Evolutionary conservation across 2,888 invertebrate genomes (phyloP), one percentile per base, ranked within the genome.

Genomic region (Xestia c-nigrum): DNA sequence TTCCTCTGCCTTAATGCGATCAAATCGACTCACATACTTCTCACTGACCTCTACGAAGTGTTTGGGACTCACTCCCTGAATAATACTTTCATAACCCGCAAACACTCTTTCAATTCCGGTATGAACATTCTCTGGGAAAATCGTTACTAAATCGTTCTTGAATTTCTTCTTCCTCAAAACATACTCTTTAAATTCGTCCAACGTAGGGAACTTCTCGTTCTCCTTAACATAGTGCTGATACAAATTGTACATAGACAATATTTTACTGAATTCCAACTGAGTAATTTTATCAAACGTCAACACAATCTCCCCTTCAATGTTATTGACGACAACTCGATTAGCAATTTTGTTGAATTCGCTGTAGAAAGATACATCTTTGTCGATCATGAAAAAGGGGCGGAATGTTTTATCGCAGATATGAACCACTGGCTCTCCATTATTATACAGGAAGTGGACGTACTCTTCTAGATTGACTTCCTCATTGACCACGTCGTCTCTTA

Each of bases 401-500:
- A n/a, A n/a, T n/a, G n/a, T n/a, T n/a, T n/a, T n/a, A n/a, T n/a
- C n/a, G n/a, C n/a, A n/a, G n/a, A n/a, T n/a, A n/a, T n/a, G n/a
- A n/a, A n/a, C n/a, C n/a, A n/a, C n/a, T n/a, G n/a, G n/a, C n/a
- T n/a, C n/a, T n/a, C n/a, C n/a, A n/a, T n/a, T n/a, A n/a, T n/a
- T n/a, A n/a, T n/a, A n/a, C n/a, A 78, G 14, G 50, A 78, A 78
- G 55, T 80, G 10, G 10, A 78, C 57, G 16, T 78, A 78, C 21
- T 78, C 80, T 9, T 78, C 72, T 9, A 78, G 50, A 38, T 78
- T 78, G 5, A 80, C 78, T 65, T 72, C 65, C 50, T 80, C 43
- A 1, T 14, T 10, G 16, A 72, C 24, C 16, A 78, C 38, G 6
- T 77, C 61, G 10, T 78, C 78, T 38, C 43, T 65, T 10, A 78